phyloP scores from a whole-genome alignment of 1,140 invertebrate species.

The Halesus radiatus region DNA sequence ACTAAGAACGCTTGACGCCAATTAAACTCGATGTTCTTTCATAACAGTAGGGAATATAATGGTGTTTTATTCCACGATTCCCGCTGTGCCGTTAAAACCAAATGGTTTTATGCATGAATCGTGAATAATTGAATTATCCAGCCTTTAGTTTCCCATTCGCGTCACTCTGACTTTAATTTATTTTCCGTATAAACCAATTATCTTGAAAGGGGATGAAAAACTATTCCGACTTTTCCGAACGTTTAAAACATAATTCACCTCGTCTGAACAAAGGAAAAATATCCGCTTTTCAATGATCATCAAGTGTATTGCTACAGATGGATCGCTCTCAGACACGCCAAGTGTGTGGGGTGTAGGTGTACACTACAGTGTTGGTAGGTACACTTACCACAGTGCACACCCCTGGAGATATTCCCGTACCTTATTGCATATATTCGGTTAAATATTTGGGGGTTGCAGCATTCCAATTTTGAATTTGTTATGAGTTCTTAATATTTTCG shows the following conservation, averaged over 20 bases:
- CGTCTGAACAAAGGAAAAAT: constrained; percentile 20
- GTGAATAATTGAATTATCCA: no score
- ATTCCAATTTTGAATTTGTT: no score
- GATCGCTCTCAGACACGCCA: not conserved
- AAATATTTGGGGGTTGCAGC: not conserved
- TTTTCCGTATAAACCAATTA: not conserved
- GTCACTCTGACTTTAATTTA: not conserved
- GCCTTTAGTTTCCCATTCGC: no score
- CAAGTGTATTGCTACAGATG: constrained; percentile 13
- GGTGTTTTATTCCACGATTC: no score
- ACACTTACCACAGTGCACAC: not conserved
- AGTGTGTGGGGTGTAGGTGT: not conserved
- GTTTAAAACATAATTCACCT: constrained; percentile 25
- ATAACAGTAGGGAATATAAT: no score
- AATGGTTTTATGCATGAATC: no score
- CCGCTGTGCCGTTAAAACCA: no score
- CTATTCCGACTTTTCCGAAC: not conserved
- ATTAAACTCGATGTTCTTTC: no score
- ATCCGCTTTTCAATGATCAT: constrained; percentile 24
- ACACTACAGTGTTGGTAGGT: not conserved
- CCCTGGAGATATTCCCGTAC: not conserved
- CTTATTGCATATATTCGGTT: constrained; percentile 1
- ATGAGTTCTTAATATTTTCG: no score
- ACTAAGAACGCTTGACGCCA: no score
- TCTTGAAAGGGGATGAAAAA: constrained; percentile 11